Percentiles rank a stretch among this genome's conserved stretches.
phyloP scores from a whole-genome alignment of 1,140 invertebrate genomes.

The Aphis craccivora region DNA sequence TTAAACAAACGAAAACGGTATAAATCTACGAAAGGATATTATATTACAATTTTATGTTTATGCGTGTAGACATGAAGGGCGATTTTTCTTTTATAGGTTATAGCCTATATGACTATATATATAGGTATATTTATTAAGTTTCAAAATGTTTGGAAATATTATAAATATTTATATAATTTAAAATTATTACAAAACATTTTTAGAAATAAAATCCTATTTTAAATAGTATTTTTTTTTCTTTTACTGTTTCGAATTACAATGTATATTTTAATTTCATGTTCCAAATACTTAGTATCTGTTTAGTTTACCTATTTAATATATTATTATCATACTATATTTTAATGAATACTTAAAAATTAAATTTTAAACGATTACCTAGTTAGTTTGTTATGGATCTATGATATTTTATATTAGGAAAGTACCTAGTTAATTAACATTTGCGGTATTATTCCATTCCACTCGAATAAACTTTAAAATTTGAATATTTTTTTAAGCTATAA shows the following conservation, averaged over 20 bases:
- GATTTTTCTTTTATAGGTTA: neutral
- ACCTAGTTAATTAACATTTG: neutral
- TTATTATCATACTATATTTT: neutral
- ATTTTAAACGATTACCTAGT: neutral
- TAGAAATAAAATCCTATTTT: neutral
- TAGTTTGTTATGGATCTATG: neutral
- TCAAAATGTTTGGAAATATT: neutral
- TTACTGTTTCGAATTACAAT: neutral
- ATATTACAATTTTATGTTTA: neutral
- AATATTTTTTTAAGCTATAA: neutral
- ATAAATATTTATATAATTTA: neutral
- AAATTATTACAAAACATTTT: neutral
- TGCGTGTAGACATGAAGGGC: neutral
- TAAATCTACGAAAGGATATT: neutral
- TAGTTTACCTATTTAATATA: neutral
- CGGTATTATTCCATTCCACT: neutral
- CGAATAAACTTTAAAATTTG: neutral
- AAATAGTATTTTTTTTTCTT: neutral
- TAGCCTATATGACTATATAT: neutral
- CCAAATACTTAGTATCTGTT: neutral
- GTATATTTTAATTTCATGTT: neutral
- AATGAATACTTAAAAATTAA: neutral
- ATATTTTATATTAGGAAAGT: neutral
- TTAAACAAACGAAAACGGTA: constrained; percentile 22
- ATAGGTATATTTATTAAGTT: neutral